Percentiles rank a stretch among this genome's conserved stretches.
phyloP scores from a whole-genome alignment of 2,113 vertebrate genomes.

The Atractosteus spatula region DNA sequence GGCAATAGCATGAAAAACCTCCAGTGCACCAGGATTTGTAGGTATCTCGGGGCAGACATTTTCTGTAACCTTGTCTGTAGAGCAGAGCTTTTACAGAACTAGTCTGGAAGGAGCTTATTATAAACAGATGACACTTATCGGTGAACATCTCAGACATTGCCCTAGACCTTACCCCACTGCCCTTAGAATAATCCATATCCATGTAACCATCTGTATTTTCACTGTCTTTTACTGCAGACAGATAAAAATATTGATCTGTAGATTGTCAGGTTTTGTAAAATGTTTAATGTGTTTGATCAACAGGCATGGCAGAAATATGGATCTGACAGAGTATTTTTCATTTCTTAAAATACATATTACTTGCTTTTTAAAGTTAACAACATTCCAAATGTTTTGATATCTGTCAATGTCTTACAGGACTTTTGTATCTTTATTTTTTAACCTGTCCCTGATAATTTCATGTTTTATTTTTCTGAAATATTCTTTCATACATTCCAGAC shows the following conservation, averaged over 20 bases:
- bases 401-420: too few species aligned
- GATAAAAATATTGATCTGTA: conserved; percentile 24
- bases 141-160: conserved; percentile 15
- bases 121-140: conserved; percentile 5
- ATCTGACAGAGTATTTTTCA: not conserved
- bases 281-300: conserved; percentile 29
- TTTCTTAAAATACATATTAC: too few species aligned
- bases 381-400: too few species aligned
- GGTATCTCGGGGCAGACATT: not conserved
- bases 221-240: conserved; percentile 27
- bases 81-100: not conserved
- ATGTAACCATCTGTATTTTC: conserved; percentile 27
- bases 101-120: not conserved
- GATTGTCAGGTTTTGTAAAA: conserved; percentile 22
- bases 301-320: conserved; percentile 11
- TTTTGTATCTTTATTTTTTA: too few species aligned
- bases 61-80: not conserved
- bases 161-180: conserved; percentile 22
- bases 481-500: too few species aligned
- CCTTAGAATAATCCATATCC: conserved; percentile 18
- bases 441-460: too few species aligned
- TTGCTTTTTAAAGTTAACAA: too few species aligned
- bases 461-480: too few species aligned
- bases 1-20: not conserved
- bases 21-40: not conserved